phyloP scores from a whole-genome alignment of 2,797 vertebrate species.

The Brachymystax lenok region DNA sequence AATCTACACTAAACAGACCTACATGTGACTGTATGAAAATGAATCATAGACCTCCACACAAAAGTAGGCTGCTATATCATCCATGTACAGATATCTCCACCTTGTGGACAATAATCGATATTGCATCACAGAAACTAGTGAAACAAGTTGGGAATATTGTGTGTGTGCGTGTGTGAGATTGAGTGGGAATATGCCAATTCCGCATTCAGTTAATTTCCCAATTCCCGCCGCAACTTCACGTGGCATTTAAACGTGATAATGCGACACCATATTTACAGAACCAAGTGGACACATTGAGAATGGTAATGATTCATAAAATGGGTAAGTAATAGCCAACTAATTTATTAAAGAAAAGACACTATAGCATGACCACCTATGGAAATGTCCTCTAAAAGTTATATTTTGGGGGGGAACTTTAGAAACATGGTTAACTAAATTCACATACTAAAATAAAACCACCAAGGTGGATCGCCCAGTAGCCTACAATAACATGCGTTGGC shows the following conservation, averaged over 20 bases:
- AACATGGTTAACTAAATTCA: background rate
- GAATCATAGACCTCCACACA: background rate
- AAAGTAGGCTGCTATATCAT: background rate
- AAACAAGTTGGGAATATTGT: background rate
- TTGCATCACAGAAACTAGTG: background rate
- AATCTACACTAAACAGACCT: background rate
- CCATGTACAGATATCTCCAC: background rate
- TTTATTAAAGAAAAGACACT: background rate
- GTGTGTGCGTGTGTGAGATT: background rate
- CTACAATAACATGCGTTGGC: background rate
- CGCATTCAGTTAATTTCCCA: conserved; percentile 4
- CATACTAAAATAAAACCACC: background rate
- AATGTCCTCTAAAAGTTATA: background rate
- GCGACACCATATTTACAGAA: background rate
- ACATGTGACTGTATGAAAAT: background rate
- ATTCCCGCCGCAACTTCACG: background rate
- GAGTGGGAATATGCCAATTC: background rate
- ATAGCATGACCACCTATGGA: background rate
- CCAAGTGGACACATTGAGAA: background rate
- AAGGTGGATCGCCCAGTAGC: background rate
- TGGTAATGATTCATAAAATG: background rate
- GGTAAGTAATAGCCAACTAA: background rate
- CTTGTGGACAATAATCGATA: background rate
- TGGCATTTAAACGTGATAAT: background rate
- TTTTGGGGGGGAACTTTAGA: background rate